Conservation (phyloP, 2,113 vertebrate genomes). For the Mobula hypostoma region DNA sequence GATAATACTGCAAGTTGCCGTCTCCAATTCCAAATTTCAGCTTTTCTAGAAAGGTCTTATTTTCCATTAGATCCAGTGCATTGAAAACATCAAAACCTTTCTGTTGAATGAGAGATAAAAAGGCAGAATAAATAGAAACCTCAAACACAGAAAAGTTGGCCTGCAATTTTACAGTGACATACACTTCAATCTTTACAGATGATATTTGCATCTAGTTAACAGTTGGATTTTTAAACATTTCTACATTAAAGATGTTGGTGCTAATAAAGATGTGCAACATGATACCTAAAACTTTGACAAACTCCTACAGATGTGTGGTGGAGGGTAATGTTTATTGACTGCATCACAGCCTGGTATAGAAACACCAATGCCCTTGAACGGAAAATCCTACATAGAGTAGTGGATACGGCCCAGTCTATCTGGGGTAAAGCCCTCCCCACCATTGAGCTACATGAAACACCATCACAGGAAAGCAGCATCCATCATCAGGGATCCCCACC, state of each 20-base stretch:
- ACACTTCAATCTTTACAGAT: background rate
- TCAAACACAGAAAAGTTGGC: accelerated
- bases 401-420: too few relatives aligned
- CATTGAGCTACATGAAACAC: too few relatives aligned
- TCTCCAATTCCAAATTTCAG: constrained; percentile 98
- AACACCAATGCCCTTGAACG: too few relatives aligned
- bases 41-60: constrained; percentile 97
- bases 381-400: too few relatives aligned
- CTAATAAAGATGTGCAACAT: too few relatives aligned
- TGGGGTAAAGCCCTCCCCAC: too few relatives aligned
- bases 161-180: accelerated
- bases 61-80: constrained; percentile 99
- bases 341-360: too few relatives aligned
- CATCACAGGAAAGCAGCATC: too few relatives aligned
- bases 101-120: constrained; percentile 49
- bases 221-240: background rate
- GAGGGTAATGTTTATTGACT: too few relatives aligned
- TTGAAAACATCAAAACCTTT: constrained; percentile 99
- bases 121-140: background rate
- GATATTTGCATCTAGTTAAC: background rate
- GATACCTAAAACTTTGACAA: too few relatives aligned
- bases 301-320: too few relatives aligned
- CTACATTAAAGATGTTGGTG: background rate
- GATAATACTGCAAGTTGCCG: constrained; percentile 98
- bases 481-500: too few relatives aligned